phyloP scores from a whole-genome alignment of 2,888 invertebrate genomes.

The Brassicogethes aeneus region DNA sequence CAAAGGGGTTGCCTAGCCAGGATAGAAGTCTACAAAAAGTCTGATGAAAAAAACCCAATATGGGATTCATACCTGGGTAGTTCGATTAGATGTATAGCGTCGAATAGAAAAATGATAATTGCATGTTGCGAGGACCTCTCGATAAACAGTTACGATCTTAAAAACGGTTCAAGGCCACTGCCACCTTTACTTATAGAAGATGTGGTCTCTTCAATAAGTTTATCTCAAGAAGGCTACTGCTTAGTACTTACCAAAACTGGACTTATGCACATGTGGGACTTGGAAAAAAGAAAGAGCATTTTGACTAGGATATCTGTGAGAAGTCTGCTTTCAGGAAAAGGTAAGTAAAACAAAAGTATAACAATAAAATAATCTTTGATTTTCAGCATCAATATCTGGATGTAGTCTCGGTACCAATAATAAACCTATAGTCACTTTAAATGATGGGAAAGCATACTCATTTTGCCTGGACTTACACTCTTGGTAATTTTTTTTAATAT shows the following conservation, averaged over 20 bases:
- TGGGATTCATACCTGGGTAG: conserved; percentile 65
- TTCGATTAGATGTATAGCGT: conserved; percentile 50
- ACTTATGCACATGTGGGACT: conserved; percentile 52
- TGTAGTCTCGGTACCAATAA: conserved; percentile 53
- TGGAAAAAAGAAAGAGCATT: conserved; percentile 43
- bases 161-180: conserved; percentile 41
- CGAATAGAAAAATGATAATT: conserved; percentile 50
- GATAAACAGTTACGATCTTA: conserved; percentile 53
- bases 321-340: conserved; percentile 48
- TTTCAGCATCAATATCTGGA: conserved; percentile 48
- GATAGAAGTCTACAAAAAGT: conserved; percentile 49
- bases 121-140: conserved; percentile 61
- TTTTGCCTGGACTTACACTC: conserved; percentile 68
- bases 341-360: conserved; percentile 28
- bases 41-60: conserved; percentile 49
- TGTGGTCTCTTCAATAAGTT: conserved; percentile 49
- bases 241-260: conserved; percentile 49
- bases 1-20: conserved; percentile 46
- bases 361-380: conserved; percentile 1
- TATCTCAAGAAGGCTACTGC: conserved; percentile 42
- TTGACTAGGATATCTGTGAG: conserved; percentile 52
- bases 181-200: conserved; percentile 50
- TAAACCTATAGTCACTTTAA: conserved; percentile 74
- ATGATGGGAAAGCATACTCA: conserved; percentile 77
- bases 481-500: conserved; percentile 48